Conservation (phyloP, 2,888 invertebrate genomes). For the Thelaira solivaga region DNA sequence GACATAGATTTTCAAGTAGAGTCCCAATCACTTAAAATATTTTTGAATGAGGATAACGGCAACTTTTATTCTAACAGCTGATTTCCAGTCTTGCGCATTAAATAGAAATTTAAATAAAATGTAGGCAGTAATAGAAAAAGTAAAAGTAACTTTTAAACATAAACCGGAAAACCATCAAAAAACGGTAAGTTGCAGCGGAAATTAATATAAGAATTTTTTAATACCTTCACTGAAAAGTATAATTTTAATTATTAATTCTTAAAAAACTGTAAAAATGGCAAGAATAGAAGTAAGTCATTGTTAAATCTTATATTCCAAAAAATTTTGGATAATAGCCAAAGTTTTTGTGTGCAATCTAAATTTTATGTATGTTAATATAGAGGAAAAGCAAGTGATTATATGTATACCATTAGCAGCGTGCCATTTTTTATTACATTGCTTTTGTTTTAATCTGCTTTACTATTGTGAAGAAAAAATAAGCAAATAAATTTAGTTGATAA, state of each 20-base stretch:
- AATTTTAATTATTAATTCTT: neutral
- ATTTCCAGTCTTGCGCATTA: slow-evolving; percentile 23
- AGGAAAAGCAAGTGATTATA: too few relatives aligned
- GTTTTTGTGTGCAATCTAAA: too few relatives aligned
- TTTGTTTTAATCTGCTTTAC: neutral
- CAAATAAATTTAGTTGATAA: slow-evolving; percentile 8
- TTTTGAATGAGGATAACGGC: too few relatives aligned
- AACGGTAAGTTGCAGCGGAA: slow-evolving; percentile 43
- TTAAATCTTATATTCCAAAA: too few relatives aligned
- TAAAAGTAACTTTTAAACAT: slow-evolving; percentile 25
- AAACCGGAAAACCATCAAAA: slow-evolving; percentile 35
- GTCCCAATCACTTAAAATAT: too few relatives aligned
- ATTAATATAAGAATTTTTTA: neutral
- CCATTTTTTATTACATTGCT: neutral
- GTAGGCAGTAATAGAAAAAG: neutral
- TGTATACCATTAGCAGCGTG: neutral
- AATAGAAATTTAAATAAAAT: neutral
- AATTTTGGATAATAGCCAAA: slow-evolving; percentile 23
- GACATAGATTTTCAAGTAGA: too few relatives aligned
- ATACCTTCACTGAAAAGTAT: neutral
- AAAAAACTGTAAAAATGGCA: neutral
- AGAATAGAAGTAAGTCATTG: neutral
- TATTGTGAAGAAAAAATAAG: neutral
- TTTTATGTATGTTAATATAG: too few relatives aligned
- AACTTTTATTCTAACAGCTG: neutral